Evolutionary conservation across 2,888 invertebrate genomes (phyloP), one percentile per base, ranked within the genome.

Genomic region (Drosophila austrosaltans): DNA sequence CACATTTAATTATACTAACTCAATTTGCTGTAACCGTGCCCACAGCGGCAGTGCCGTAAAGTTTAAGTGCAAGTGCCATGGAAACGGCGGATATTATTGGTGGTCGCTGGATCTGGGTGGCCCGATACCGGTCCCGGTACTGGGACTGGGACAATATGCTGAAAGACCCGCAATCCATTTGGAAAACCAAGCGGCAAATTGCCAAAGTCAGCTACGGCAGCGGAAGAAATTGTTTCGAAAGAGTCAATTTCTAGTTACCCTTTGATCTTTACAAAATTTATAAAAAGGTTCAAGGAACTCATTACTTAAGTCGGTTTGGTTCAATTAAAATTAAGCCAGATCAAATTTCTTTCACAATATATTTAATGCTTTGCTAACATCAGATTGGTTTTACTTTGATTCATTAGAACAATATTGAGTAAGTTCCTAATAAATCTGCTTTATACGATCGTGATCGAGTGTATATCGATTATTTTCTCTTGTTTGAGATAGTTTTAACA

Each of bases 1-100:
- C 85, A 86, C 79, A 87, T 86, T 89, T 86, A 86, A 86, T 86
- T 89, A 86, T 89, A 85, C 87, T 87, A 87, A 86, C 85, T 86
- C 89, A 86, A 86, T 86, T 86, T 86, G 72, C 84, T 84, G 84
- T 86, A 82, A 76, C 86, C 72, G 80, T 78, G 82, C 66, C 71
- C 69, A 69, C 56, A 66, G 70, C 59, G 39, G 82, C 62, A 12
- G 40, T 20, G 58, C 30, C 69, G 59, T 75, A 63, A 72, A 76
- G 53, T 80, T 85, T 78, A 87, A 86, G 81, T 78, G 83, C 83
- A 71, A 78, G 74, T 73, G 75, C 69, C 60, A 36, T 42, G 32
- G 28, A 53, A 72, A 53, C 60, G 60, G 56, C 25, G 32, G 48
- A 36, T 57, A 57, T 57, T 57, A 57, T 22, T 28, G 8, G 64